These are phyloP conservation scores for Antheraea pernyi DNA, from an alignment of 1,140 invertebrate species.

Conservation along the genomic window DNA sequence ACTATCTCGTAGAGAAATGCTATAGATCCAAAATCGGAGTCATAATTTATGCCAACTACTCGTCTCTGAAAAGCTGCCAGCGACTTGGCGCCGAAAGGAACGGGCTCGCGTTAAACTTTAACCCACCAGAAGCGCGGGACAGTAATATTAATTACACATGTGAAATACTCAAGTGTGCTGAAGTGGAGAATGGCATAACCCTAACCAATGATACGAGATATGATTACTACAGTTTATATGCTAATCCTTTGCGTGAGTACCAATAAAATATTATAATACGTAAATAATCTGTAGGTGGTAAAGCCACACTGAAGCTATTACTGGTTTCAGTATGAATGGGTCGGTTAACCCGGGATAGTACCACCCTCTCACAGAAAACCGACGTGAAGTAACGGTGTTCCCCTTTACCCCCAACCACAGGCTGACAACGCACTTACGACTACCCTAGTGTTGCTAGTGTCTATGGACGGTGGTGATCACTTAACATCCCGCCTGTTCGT, in stretches of 20 bases:
- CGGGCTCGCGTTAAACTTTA: constrained; percentile 83
- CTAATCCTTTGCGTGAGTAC: constrained; percentile 76
- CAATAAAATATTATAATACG: too few relatives aligned
- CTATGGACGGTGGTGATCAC: too few relatives aligned
- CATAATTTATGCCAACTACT: constrained; percentile 48
- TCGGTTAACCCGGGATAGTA: too few relatives aligned
- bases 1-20: constrained; percentile 64
- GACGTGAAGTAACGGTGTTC: too few relatives aligned
- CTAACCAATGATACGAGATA: constrained; percentile 77
- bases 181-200: constrained; percentile 74
- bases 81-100: constrained; percentile 79
- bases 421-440: too few relatives aligned
- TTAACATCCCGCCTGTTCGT: too few relatives aligned
- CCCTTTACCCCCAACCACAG: too few relatives aligned
- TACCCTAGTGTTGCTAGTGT: too few relatives aligned
- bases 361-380: too few relatives aligned
- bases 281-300: too few relatives aligned
- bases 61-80: constrained; percentile 75
- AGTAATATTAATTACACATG: constrained; percentile 57
- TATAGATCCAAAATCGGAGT: constrained; percentile 54
- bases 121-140: constrained; percentile 49
- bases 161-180: constrained; percentile 81
- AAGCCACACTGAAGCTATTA: too few relatives aligned
- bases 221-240: constrained; percentile 82
- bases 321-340: too few relatives aligned